Evolutionary conservation across 35 echinoderm and acorn worm species (phyloP), one percentile per base, ranked within the genome.

Genomic region (Anneissia japonica): DNA sequence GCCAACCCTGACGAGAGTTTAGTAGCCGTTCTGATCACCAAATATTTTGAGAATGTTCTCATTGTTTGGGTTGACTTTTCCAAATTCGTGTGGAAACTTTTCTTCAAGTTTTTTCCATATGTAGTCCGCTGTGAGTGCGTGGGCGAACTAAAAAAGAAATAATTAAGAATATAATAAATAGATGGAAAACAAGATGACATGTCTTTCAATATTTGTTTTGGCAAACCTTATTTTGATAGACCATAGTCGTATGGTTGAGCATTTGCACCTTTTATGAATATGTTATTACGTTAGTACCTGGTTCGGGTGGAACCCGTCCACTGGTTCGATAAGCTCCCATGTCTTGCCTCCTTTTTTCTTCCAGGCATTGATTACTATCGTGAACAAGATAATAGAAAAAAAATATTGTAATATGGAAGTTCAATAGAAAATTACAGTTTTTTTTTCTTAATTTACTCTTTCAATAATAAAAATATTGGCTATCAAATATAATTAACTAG

Each of bases 21-120:
- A 87, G 76, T 92, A 92, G 6, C 90, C 90, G 19, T 85, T 85
- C 56, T 92, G 90, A 34, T 92, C 79, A 75, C 90, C 85, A 51
- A 92, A 92, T 31, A 87, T 37, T 74, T 87, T 82, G 10, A 73
- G n/a, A 21, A 92, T 92, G 37, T 87, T 21, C 23, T 35, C 72
- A 37, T 92, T 92, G 39, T 87, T 34, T 34, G 90, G 90, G n/a
- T 92, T 92, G 36, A 37, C 77, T 82, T 85, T 90, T 36, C 83
- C 75, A 40, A 90, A 43, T 26, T 74, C 82, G 38, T 37, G 36
- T 39, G 87, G 87, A 36, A 40, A 89, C 19, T 40, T 79, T 37
- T 85, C 46, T 7, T 79, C 75, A 0, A 79, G 32, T 28, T 72
- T 82, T 26, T 84, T 45, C 88, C 88, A 90, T 11, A 90, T 37